These are phyloP conservation scores for Microcebus jonahi DNA, from an alignment of 2,113 vertebrate genomes.

Conservation along the genomic window DNA sequence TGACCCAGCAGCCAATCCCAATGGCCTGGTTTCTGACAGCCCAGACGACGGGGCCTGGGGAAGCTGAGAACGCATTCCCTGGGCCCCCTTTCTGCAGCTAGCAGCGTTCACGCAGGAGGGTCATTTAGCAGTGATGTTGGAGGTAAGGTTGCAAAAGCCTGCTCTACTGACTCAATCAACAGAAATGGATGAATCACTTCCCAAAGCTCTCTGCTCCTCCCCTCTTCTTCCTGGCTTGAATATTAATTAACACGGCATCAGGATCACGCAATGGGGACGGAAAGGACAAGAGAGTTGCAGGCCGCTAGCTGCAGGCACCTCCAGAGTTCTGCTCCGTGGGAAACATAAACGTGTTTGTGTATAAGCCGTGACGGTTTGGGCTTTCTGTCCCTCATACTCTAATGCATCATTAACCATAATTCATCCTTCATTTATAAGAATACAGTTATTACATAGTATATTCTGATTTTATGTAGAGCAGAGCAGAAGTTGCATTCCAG, in stretches of 20 bases:
- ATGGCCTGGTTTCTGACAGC: not conserved
- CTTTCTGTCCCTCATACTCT: not conserved
- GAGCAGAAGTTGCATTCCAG: not conserved
- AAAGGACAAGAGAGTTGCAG: not conserved
- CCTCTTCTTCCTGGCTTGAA: not conserved
- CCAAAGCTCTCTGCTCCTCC: too few relatives aligned
- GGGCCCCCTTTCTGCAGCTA: not conserved
- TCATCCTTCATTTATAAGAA: not conserved
- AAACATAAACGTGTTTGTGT: not conserved
- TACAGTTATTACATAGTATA: not conserved
- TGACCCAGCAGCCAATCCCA: too few relatives aligned
- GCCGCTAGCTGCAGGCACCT: too few relatives aligned
- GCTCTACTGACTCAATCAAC: not conserved
- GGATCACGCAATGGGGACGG: not conserved
- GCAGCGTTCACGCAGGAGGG: accelerated
- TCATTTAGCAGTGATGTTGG: not conserved
- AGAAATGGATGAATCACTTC: not conserved
- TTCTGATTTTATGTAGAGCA: not conserved
- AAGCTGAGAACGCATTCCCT: accelerated
- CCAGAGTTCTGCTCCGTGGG: too few relatives aligned
- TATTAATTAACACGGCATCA: not conserved
- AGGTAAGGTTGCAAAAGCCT: not conserved
- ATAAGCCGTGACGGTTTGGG: not conserved
- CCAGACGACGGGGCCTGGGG: accelerated
- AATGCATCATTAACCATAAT: not conserved